Conservation (phyloP, 2,797 vertebrate genomes). For the Threskiornis aethiopicus region DNA sequence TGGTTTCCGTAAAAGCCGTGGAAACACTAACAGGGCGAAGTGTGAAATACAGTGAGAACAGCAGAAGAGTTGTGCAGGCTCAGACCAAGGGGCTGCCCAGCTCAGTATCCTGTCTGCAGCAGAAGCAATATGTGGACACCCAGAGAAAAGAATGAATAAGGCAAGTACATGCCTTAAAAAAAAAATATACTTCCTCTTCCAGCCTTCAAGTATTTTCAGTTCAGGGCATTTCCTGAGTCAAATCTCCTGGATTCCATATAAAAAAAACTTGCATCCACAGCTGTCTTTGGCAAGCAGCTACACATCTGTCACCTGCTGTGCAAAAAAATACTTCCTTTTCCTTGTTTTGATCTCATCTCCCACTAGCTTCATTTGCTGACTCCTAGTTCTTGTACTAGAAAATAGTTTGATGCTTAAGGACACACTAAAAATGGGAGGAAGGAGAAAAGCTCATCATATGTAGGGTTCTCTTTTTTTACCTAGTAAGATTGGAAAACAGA, state of each 20-base stretch:
- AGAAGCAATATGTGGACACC: rapidly evolving
- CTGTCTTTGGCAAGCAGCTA: conserved; percentile 8
- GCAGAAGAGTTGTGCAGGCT: not conserved
- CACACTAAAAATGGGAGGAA: not conserved
- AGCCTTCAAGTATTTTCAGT: not conserved
- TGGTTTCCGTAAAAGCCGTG: conserved; percentile 2
- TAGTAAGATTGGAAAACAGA: not conserved
- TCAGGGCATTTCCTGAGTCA: not conserved
- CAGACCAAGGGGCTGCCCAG: not conserved
- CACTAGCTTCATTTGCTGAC: not conserved
- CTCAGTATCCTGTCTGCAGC: not conserved
- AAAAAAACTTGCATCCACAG: not conserved
- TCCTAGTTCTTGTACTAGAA: not conserved
- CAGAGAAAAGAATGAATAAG: not conserved
- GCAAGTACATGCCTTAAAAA: not conserved
- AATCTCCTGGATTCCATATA: not conserved
- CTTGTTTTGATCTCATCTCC: not conserved
- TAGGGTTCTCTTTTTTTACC: not conserved
- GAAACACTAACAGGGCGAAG: not conserved
- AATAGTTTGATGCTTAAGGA: not conserved
- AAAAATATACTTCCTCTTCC: not conserved
- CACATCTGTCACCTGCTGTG: not conserved
- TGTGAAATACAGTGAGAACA: not conserved
- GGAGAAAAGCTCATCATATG: not conserved
- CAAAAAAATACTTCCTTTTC: not conserved